Conservation (phyloP, 2,113 vertebrate species). For the Oncorhynchus mykiss region DNA sequence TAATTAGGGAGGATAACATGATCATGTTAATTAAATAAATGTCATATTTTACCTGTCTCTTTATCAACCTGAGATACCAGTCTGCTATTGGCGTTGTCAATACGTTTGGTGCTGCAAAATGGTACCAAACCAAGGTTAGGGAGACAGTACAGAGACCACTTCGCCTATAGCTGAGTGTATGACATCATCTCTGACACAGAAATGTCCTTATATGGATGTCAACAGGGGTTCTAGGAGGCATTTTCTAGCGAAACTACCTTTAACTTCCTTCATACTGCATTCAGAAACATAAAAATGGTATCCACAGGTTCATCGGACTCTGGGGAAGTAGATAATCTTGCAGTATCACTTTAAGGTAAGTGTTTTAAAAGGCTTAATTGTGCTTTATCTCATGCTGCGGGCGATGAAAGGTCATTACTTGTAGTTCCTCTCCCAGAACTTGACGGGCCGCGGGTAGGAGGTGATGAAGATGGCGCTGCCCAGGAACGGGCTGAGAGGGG, state of each 20-base stretch:
- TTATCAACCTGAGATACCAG: constrained; percentile 94
- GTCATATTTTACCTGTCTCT: constrained; percentile 81
- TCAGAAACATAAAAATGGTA: no score
- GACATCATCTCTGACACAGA: not conserved
- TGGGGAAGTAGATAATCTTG: no score
- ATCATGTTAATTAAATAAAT: no score
- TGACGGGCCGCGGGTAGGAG: constrained; percentile 90
- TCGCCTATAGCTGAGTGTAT: not conserved
- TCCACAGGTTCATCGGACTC: no score
- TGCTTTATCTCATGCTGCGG: not conserved
- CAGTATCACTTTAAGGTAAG: no score
- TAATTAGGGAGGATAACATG: no score
- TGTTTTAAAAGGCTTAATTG: not conserved
- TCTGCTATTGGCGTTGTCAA: constrained; percentile 95
- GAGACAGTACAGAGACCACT: constrained; percentile 21
- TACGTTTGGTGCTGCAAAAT: constrained; percentile 82
- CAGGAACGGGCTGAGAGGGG: constrained; percentile 91
- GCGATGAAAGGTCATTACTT: constrained; percentile 80
- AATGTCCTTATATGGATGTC: not conserved
- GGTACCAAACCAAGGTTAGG: constrained; percentile 16
- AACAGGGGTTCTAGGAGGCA: not conserved
- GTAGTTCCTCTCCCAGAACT: constrained; percentile 98
- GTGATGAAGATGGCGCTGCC: constrained; percentile 97
- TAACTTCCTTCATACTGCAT: no score
- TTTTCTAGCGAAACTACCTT: no score